phyloP scores from a whole-genome alignment of 92 coral and sea anemone species.

The Blastomussa wellsi region DNA sequence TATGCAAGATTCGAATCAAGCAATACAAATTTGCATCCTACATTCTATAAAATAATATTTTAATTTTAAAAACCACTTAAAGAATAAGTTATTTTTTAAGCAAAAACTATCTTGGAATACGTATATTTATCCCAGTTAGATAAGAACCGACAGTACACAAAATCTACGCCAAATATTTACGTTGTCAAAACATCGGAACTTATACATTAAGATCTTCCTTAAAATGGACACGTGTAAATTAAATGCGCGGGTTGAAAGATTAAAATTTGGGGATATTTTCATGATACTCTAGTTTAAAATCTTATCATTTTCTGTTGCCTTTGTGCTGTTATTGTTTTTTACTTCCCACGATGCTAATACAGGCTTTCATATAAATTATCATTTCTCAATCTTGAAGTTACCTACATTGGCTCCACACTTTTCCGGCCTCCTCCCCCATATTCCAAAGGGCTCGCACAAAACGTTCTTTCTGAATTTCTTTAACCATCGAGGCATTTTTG shows the following conservation, averaged over 20 bases:
- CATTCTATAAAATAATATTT: neutral
- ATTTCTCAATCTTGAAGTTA: neutral
- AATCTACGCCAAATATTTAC: neutral
- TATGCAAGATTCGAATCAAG: neutral
- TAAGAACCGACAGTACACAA: neutral
- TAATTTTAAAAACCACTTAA: neutral
- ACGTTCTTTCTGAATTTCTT: neutral
- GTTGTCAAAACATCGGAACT: neutral
- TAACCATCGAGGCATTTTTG: neutral
- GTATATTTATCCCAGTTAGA: neutral
- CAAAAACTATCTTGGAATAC: neutral
- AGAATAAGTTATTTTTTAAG: neutral
- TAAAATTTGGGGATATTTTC: neutral
- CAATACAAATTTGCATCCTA: neutral
- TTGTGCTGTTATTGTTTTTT: too few relatives aligned
- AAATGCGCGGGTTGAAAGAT: neutral
- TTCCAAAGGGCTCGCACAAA: neutral
- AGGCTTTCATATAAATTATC: neutral
- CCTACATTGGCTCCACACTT: neutral
- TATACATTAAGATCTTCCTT: neutral
- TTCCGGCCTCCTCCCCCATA: conserved; percentile 1
- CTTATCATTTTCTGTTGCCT: neutral
- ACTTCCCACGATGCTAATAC: conserved; percentile 2
- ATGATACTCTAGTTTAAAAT: neutral
- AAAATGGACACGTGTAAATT: neutral